A percentile compares a stretch with the other conserved stretches of the same genome.
phyloP scores from a whole-genome alignment of 2,888 invertebrate species.

The Caenorhabditis zanzibari region DNA sequence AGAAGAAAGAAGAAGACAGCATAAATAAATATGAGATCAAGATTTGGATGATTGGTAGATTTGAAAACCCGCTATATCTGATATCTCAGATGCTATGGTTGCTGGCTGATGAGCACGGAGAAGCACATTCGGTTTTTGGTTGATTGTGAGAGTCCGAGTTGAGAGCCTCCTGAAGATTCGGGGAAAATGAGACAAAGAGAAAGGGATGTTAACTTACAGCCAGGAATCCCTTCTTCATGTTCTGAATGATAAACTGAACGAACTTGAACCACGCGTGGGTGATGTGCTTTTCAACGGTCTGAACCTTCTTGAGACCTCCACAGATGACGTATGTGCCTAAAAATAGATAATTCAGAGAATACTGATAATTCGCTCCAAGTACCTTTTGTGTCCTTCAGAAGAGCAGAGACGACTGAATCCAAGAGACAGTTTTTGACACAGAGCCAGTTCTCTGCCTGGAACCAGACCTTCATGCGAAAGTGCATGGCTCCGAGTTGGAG shows the following conservation, averaged over 20 bases:
- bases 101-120: conserved; percentile 55
- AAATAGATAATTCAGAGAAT: background rate
- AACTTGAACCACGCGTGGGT: conserved; percentile 71
- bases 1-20: conserved; percentile 7
- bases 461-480: conserved; percentile 70
- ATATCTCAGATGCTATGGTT: conserved; percentile 54
- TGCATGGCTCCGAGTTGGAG: conserved; percentile 71
- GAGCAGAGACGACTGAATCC: conserved; percentile 65
- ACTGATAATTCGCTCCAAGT: background rate
- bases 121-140: conserved; percentile 57
- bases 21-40: conserved; percentile 36
- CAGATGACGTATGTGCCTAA: conserved; percentile 59
- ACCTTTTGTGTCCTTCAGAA: conserved; percentile 65
- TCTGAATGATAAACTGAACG: conserved; percentile 71
- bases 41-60: conserved; percentile 13
- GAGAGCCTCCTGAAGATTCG: conserved; percentile 53
- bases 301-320: conserved; percentile 53
- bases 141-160: conserved; percentile 48
- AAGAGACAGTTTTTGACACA: conserved; percentile 72
- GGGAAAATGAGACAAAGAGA: background rate
- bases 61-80: conserved; percentile 37
- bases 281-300: conserved; percentile 57
- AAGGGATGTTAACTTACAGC: conserved; percentile 16
- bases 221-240: conserved; percentile 71
- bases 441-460: conserved; percentile 72